phyloP scores from a whole-genome alignment of 1,140 invertebrate species.

The Asobara japonica region DNA sequence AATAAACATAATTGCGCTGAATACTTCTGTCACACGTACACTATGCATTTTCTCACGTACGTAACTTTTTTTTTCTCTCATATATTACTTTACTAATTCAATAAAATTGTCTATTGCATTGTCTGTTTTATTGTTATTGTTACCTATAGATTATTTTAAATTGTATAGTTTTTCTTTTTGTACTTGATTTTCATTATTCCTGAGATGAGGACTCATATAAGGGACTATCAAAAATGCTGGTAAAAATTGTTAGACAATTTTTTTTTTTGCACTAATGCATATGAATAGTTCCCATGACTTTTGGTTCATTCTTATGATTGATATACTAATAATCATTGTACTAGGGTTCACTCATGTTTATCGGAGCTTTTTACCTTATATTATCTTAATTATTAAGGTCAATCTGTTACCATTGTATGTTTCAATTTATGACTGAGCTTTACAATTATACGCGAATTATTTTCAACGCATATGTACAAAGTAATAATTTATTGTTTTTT shows the following conservation, averaged over 20 bases:
- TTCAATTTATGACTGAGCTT: neutral
- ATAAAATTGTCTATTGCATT: conserved; percentile 30
- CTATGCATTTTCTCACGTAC: neutral
- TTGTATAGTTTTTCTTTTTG: conserved; percentile 66
- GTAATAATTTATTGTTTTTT: conserved; percentile 14
- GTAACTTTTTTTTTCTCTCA: neutral
- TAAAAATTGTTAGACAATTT: neutral
- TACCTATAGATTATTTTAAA: conserved; percentile 64
- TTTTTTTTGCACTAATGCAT: conserved; percentile 17
- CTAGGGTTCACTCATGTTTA: conserved; percentile 21
- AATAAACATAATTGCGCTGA: neutral
- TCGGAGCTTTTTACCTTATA: conserved; percentile 2
- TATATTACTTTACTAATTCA: conserved; percentile 19
- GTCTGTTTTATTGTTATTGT: conserved; percentile 29
- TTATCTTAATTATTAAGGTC: neutral
- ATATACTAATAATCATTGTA: conserved; percentile 20
- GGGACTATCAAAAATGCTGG: neutral
- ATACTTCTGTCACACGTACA: neutral
- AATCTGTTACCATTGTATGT: neutral
- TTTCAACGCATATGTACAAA: conserved; percentile 15
- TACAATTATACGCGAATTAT: conserved; percentile 1
- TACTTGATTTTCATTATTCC: conserved; percentile 63
- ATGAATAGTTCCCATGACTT: neutral
- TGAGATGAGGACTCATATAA: conserved; percentile 54
- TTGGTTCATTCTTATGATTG: conserved; percentile 24